Evolutionary conservation across 2,888 invertebrate genomes (phyloP).

Genomic region (Sinohyriopsis cumingii): DNA sequence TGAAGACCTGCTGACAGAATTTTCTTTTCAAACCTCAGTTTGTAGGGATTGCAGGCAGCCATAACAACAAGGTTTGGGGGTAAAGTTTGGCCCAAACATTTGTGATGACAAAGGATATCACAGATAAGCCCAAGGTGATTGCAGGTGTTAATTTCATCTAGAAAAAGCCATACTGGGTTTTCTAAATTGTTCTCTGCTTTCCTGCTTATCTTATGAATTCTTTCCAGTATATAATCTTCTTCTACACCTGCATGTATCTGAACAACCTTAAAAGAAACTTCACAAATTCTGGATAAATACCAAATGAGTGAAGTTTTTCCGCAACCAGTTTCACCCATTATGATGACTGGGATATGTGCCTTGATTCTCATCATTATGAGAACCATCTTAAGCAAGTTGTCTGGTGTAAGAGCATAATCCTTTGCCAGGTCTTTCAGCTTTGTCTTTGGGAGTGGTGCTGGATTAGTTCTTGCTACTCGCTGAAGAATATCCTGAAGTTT

Average conservation of each 20-base stretch:
- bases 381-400: slow-evolving; percentile 54
- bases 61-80: slow-evolving; percentile 48
- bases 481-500: slow-evolving; percentile 31
- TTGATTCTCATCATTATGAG: slow-evolving; percentile 45
- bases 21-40: slow-evolving; percentile 27
- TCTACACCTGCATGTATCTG: slow-evolving; percentile 51
- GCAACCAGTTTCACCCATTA: slow-evolving; percentile 61
- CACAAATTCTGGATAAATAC: slow-evolving; percentile 44
- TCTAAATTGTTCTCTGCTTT: slow-evolving; percentile 14
- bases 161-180: slow-evolving; percentile 43
- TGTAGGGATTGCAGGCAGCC: slow-evolving; percentile 58
- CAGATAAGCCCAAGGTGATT: slow-evolving; percentile 44
- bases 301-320: slow-evolving; percentile 55
- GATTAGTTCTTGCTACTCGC: slow-evolving; percentile 28
- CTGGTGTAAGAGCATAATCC: slow-evolving; percentile 50
- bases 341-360: slow-evolving; percentile 45
- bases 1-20: slow-evolving; percentile 44
- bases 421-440: slow-evolving; percentile 16
- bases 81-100: slow-evolving; percentile 28
- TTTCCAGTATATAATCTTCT: slow-evolving; percentile 24
- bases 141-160: slow-evolving; percentile 57
- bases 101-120: slow-evolving; percentile 43
- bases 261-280: slow-evolving; percentile 35
- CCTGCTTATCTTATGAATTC: slow-evolving; percentile 17
- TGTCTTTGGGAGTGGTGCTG: slow-evolving; percentile 6